Conservation (phyloP, 2,888 invertebrate genomes). For the Chymomyza amoena region DNA sequence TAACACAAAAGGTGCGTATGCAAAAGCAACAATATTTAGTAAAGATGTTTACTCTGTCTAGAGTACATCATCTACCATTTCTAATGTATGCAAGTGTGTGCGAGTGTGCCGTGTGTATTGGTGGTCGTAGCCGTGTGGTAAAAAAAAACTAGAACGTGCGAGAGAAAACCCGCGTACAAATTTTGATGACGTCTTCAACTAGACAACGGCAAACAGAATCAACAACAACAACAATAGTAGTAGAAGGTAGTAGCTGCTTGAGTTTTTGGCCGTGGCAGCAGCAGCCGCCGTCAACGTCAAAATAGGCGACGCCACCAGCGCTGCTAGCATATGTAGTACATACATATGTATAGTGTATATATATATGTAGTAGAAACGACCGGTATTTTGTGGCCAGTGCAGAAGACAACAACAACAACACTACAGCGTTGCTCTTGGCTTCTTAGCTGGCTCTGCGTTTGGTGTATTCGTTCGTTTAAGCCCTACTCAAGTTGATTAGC, state of each 20-base stretch:
- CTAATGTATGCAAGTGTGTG: constrained; percentile 16
- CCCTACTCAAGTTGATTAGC: constrained; percentile 10
- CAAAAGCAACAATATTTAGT: constrained; percentile 30
- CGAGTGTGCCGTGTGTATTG: background rate
- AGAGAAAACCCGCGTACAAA: constrained; percentile 65
- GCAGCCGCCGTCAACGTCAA: background rate
- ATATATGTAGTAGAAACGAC: constrained; percentile 13
- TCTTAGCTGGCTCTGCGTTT: constrained; percentile 30
- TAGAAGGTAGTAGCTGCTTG: constrained; percentile 29
- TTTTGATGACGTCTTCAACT: constrained; percentile 68
- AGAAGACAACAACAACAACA: constrained; percentile 31
- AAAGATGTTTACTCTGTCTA: background rate
- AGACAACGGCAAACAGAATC: constrained; percentile 17
- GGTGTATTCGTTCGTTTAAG: constrained; percentile 2
- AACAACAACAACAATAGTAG: constrained; percentile 33
- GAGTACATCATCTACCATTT: constrained; percentile 23
- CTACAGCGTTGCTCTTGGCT: constrained; percentile 32
- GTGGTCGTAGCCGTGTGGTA: constrained; percentile 19
- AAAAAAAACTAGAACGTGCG: constrained; percentile 52
- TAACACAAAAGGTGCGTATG: constrained; percentile 59
- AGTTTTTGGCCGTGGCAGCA: constrained; percentile 11
- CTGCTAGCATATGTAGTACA: background rate
- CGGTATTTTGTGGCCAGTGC: constrained; percentile 34
- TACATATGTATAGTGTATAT: background rate
- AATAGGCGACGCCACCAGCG: background rate